Evolutionary conservation across 2,113 vertebrate genomes (phyloP), one percentile per base, ranked within the genome.

Genomic region (Dasypus novemcinctus): DNA sequence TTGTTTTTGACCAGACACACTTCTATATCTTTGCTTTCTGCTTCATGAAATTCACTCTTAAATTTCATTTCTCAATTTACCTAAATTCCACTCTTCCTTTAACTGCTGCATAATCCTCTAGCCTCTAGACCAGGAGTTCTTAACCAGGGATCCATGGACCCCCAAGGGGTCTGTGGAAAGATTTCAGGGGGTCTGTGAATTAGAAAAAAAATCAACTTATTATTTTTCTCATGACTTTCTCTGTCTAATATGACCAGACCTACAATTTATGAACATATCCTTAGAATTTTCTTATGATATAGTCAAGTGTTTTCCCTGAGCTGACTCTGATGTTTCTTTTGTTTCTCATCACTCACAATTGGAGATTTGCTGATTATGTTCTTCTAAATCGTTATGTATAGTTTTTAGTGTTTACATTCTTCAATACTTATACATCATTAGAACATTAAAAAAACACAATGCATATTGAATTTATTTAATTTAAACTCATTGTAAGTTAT

Each of bases 321-420:
- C 38, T 82, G 0, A 64, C 2, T 57, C 23, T 78, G 13, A 66
- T 14, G 3, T 64, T 82, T 79, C 5, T 78, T 86, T 79, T 61
- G 36, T 13, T 61, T 63, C 31, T 57, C 27, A 71, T 81, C 10
- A 29, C 2, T 61, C 54, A 27, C 85, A 49, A 63, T 49, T 82
- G 81, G 31, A 11, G 3, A 83, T 64, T 36, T 88, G 17, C 27
- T 85, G 31, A 72, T 79, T 74, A 74, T n/a, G 46, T 61, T 83
- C 63, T 87, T 90, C 80, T 66, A 89, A 95, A 78, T 95, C n/a
- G 27, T 72, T 95, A 23, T 29, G 9, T 72, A 41, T 72, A 59
- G 1, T 20, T 91, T 78, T 94, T 72, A 59, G 23, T 64, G 25
- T 83, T 86, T 87, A 83, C 0, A 27, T 69, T 94, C 20, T 88